A percentile compares a stretch with the other conserved stretches of the same genome.
phyloP scores from a whole-genome alignment of 2,888 invertebrate genomes.

The Euclidia mi region DNA sequence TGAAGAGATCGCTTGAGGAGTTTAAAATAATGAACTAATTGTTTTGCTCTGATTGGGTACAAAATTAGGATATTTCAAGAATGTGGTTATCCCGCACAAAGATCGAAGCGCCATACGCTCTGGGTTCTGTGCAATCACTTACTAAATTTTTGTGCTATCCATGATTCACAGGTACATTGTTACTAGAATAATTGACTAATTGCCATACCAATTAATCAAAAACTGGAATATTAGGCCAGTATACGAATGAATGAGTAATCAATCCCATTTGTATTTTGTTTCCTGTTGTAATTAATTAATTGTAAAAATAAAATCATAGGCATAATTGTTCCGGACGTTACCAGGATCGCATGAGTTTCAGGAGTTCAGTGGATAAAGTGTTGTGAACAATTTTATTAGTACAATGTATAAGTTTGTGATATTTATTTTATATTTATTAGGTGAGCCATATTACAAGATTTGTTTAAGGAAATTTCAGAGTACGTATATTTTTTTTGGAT shows the following conservation, averaged over 20 bases:
- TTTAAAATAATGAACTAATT: too few species aligned
- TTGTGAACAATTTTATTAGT: background rate
- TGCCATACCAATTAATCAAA: background rate
- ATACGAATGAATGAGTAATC: background rate
- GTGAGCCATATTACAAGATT: constrained; percentile 18
- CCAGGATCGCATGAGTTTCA: constrained; percentile 1
- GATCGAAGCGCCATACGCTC: too few species aligned
- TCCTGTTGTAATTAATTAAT: too few species aligned
- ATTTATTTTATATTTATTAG: constrained; percentile 19
- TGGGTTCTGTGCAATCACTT: too few species aligned
- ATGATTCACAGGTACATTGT: too few species aligned
- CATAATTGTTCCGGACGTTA: background rate
- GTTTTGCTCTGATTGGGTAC: too few species aligned
- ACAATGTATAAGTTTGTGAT: constrained; percentile 4
- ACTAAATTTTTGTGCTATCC: too few species aligned
- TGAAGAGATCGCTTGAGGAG: too few species aligned
- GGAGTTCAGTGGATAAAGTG: background rate
- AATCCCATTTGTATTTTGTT: background rate
- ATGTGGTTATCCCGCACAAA: too few species aligned
- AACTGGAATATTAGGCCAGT: background rate
- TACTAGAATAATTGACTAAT: too few species aligned
- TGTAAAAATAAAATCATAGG: too few species aligned
- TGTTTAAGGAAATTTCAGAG: constrained; percentile 12
- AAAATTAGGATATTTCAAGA: too few species aligned
- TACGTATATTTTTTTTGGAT: background rate